phyloP scores from a whole-genome alignment of 2,113 vertebrate genomes.

The Agapornis roseicollis region DNA sequence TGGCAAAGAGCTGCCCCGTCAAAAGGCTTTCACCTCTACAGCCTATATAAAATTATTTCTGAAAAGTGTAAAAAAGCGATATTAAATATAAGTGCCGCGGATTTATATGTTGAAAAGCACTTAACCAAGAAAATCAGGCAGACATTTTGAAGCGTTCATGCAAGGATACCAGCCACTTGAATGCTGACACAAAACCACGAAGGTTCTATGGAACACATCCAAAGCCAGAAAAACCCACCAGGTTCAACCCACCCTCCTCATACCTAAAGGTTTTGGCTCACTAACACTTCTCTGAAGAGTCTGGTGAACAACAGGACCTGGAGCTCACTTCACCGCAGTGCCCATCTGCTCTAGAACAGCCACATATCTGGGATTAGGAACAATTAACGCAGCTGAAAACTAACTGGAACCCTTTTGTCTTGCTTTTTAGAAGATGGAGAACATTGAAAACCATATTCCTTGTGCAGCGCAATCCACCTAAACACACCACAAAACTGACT shows the following conservation, averaged over 20 bases:
- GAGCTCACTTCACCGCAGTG: rapidly evolving
- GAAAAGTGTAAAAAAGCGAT: neutral
- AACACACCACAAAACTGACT: neutral
- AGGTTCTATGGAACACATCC: rapidly evolving
- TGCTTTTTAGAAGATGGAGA: neutral
- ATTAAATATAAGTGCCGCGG: neutral
- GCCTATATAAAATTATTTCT: neutral
- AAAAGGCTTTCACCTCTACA: neutral
- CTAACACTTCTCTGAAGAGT: neutral
- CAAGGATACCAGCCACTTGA: neutral
- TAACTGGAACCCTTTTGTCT: neutral
- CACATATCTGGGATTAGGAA: neutral
- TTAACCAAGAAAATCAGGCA: neutral
- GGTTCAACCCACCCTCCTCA: neutral
- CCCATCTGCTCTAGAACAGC: neutral
- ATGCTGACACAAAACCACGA: neutral
- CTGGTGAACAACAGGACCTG: neutral
- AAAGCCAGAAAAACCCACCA: neutral
- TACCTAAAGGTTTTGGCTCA: neutral
- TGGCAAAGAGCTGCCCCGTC: neutral
- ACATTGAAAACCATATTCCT: rapidly evolving
- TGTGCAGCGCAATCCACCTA: neutral
- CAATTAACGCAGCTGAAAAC: neutral
- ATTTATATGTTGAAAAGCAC: neutral
- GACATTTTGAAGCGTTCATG: neutral